These are phyloP conservation scores for Orthosia gothica DNA, from an alignment of 2,888 invertebrate species.

Conservation along the genomic window DNA sequence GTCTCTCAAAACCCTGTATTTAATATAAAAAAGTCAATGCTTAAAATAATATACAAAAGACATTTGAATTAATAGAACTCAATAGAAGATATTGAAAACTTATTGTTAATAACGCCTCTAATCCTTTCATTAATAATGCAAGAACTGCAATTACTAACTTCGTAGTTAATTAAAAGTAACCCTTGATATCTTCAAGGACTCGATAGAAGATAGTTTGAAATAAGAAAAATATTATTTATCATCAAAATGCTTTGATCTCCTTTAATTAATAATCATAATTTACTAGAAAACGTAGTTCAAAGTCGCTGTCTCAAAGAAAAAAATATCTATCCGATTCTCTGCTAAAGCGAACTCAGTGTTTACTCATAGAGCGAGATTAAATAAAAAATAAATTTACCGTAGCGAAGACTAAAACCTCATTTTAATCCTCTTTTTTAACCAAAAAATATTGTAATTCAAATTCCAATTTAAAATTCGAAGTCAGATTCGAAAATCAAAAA, in stretches of 20 bases:
- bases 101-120: constrained; percentile 23
- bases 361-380: not conserved
- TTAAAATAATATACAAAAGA: constrained; percentile 15
- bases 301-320: not conserved
- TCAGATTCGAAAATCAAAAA: constrained; percentile 28
- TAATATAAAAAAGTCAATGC: constrained; percentile 6
- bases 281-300: not conserved
- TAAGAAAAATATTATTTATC: constrained; percentile 15
- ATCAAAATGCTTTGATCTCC: not conserved
- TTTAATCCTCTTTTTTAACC: constrained; percentile 10
- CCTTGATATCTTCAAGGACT: not conserved
- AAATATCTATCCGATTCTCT: constrained; percentile 15
- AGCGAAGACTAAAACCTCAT: constrained; percentile 21
- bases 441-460: constrained; percentile 18
- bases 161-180: constrained; percentile 31
- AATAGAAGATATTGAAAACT: constrained; percentile 38
- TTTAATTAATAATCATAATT: constrained; percentile 16
- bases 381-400: constrained; percentile 8
- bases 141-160: constrained; percentile 14
- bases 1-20: not conserved
- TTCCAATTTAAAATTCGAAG: constrained; percentile 19
- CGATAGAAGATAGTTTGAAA: not conserved
- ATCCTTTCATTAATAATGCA: constrained; percentile 34
- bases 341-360: not conserved
- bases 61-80: constrained; percentile 1